Conservation (phyloP, 92 coral and sea anemone species). For the Porites cylindrica region DNA sequence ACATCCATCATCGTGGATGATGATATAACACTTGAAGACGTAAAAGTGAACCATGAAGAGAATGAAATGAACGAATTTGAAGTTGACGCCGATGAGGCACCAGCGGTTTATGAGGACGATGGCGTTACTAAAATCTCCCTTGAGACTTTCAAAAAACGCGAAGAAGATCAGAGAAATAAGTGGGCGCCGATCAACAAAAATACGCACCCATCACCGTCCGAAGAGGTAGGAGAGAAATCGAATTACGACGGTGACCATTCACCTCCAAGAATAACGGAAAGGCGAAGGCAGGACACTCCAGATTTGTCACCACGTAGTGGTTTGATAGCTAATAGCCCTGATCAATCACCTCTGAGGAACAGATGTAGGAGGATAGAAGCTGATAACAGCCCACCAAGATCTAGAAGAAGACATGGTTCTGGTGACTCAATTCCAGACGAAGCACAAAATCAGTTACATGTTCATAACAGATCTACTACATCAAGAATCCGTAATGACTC, state of each 20-base stretch:
- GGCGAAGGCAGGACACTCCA: constrained; percentile 67
- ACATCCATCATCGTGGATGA: constrained; percentile 92
- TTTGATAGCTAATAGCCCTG: constrained; percentile 56
- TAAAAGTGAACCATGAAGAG: constrained; percentile 58
- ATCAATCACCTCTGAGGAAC: constrained; percentile 86
- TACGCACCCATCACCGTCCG: background rate
- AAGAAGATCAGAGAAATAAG: constrained; percentile 83
- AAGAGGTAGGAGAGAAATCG: background rate
- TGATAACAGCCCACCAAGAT: constrained; percentile 58
- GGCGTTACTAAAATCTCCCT: constrained; percentile 89
- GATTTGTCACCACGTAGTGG: constrained; percentile 82
- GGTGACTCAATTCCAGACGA: constrained; percentile 82
- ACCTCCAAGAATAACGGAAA: constrained; percentile 61
- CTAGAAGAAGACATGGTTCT: constrained; percentile 66
- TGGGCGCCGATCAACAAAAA: constrained; percentile 89
- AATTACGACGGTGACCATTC: constrained; percentile 51
- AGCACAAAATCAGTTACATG: constrained; percentile 19
- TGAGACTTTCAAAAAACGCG: constrained; percentile 82
- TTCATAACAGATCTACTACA: constrained; percentile 66
- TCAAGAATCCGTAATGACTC: constrained; percentile 60
- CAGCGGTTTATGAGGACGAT: constrained; percentile 89
- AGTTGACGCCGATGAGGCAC: constrained; percentile 85
- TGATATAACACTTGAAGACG: constrained; percentile 79
- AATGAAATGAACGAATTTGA: constrained; percentile 55
- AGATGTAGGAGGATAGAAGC: constrained; percentile 23